Evolutionary conservation across 2,797 vertebrate species (phyloP), one percentile per base, ranked within the genome.

Genomic region (Tragopan temminckii): DNA sequence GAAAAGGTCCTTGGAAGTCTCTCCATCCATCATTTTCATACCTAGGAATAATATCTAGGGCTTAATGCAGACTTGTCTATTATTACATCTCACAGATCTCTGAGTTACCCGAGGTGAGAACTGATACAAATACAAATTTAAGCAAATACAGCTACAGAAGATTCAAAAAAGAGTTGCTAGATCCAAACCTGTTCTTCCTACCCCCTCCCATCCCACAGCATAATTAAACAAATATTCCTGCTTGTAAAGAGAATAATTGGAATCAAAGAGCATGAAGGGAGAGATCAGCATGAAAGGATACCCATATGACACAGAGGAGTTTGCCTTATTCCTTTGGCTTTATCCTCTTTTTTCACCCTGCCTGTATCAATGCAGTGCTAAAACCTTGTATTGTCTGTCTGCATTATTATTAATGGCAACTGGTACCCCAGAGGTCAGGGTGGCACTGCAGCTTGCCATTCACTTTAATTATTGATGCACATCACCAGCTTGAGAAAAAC

Each of bases 291-390:
- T 66, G 79, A 92, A 93, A 90, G 52, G 57, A 80, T 67, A 93
- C 35, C 70, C 80, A 89, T 63, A 70, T 31, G 66, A 91, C 64
- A 74, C 62, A n/a, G 67, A 90, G 79, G 52, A 64, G 86, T 50
- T 92, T 93, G 68, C 46, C 36, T 95, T 96, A 96, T 94, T 71
- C 87, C 70, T 89, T 85, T 92, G 81, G 83, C 75, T 95, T 96
- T 96, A 93, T 93, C 53, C 85, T 29, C 45, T 93, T 89, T 90
- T 90, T 66, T 89, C 21, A 1, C 50, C 57, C 77, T 46, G 15
- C 70, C 71, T 90, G 46, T 92, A 79, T 86, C 96, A 92, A 93
- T 67, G 62, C 40, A 68, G 76, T 82, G 82, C 66, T 94, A 80
- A 96, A 92, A 70, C 85, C 86, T 63, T 53, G 74, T 29, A 91